Evolutionary conservation across 2,797 vertebrate genomes (phyloP), one percentile per base, ranked within the genome.

Genomic region (Scleropages formosus): DNA sequence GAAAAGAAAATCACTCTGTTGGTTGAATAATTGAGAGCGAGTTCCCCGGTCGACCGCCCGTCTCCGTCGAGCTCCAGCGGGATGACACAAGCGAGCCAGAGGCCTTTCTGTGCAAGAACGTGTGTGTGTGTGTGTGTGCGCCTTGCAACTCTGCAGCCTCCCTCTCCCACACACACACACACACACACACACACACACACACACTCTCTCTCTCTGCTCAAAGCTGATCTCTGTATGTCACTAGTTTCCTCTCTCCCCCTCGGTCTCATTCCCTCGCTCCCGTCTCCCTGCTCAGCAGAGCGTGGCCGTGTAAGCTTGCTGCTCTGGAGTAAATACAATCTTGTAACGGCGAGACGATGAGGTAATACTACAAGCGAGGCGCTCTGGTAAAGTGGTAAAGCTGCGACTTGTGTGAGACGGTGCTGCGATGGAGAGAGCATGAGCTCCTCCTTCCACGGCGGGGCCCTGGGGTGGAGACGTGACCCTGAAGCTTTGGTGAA

Each of bases 271-370:
- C 68, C 51, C 15, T 65, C 27, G 74, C 46, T 75, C 61, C 56
- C 58, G 72, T 72, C 68, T 46, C 70, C 76, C 79, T 72, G 76
- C 73, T 82, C 60, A 47, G 49, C 46, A 74, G 79, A 73, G 72
- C n/a, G 13, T 75, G 58, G 53, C 62, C 67, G 81, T 60, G 78
- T 87, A 86, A 89, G 77, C 87, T 82, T 81, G 72, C 82, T 84
- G 88, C 86, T 89, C 83, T 85, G 88, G 87, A 89, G 90, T 90
- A 89, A 85, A 81, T 82, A 68, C 81, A 85, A 84, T 84, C 81
- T 87, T 79, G 81, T 61, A 20, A 46, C n/a, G 31, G n/a, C 47
- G 44, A 69, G 47, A 49, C 18, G 22, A 66, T 68, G 39, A 49
- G 66, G 13, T 71, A 26, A 24, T 39, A 70, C 68, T n/a, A 68